Percentiles rank a stretch among this genome's conserved stretches.
Evolutionary conservation across 2,797 vertebrate species (phyloP).

Genomic region (Bryconaethiops microstoma): DNA sequence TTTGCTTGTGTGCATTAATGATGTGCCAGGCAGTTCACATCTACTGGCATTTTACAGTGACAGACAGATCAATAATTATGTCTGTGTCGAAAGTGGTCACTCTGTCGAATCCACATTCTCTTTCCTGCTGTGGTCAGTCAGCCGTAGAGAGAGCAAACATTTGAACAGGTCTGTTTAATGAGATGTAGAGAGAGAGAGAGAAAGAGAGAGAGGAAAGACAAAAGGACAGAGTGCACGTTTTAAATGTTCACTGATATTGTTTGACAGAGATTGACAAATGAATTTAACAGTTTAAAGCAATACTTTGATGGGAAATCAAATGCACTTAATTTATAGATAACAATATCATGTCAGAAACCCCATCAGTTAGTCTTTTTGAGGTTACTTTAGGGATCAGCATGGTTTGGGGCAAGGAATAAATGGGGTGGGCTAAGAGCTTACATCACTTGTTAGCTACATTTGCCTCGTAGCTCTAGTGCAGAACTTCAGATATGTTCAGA

Average conservation of each 20-base stretch:
- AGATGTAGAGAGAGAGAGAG: slow-evolving; percentile 11
- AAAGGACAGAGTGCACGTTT: neutral
- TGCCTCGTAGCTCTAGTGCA: too few relatives aligned
- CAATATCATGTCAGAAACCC: neutral
- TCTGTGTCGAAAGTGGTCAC: slow-evolving; percentile 18
- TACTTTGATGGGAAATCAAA: neutral
- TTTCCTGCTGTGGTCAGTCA: slow-evolving; percentile 26
- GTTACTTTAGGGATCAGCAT: neutral
- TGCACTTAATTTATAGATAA: neutral
- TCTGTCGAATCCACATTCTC: slow-evolving; percentile 2
- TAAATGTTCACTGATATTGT: neutral
- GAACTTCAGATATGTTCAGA: too few relatives aligned
- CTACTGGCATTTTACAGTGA: slow-evolving; percentile 36
- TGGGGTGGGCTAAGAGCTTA: too few relatives aligned
- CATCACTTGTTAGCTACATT: neutral
- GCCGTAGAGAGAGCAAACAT: slow-evolving; percentile 17
- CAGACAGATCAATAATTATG: slow-evolving; percentile 47
- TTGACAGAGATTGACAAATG: neutral
- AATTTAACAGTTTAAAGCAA: neutral
- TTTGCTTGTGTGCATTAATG: slow-evolving; percentile 49
- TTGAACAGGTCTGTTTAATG: slow-evolving; percentile 28
- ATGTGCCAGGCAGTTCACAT: slow-evolving; percentile 26
- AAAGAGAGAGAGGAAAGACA: slow-evolving; percentile 9
- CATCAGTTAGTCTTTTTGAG: neutral
- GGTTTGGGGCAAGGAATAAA: neutral